Conservation (phyloP, 2,888 invertebrate species). For the Epiblema foenella region DNA sequence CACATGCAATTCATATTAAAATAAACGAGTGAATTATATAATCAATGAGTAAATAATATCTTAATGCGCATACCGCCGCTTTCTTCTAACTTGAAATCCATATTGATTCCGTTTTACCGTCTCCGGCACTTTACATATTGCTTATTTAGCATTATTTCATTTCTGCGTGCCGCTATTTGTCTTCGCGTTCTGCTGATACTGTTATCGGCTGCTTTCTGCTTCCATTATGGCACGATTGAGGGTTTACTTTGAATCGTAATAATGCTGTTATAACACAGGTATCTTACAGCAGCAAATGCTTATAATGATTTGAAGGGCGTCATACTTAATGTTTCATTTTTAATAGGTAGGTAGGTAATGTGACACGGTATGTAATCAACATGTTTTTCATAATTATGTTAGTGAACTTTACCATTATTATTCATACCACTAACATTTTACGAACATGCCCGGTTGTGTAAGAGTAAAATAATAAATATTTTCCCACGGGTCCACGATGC, state of each 20-base stretch:
- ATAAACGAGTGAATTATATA: background rate
- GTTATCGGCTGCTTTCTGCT: constrained; percentile 54
- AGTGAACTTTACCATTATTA: too few relatives aligned
- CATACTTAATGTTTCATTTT: too few relatives aligned
- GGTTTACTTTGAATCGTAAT: constrained; percentile 36
- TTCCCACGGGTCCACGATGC: too few relatives aligned
- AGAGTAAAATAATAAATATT: too few relatives aligned
- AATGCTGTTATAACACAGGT: constrained; percentile 8
- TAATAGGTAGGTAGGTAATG: too few relatives aligned
- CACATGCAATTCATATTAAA: background rate
- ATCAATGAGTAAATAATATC: background rate
- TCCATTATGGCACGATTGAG: constrained; percentile 44
- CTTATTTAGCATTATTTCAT: constrained; percentile 82
- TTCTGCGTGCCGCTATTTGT: constrained; percentile 71
- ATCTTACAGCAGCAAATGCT: too few relatives aligned
- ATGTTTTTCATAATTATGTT: too few relatives aligned
- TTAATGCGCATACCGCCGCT: background rate
- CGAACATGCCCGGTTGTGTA: too few relatives aligned
- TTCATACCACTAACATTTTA: too few relatives aligned
- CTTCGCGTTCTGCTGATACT: constrained; percentile 68
- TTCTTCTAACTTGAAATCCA: constrained; percentile 49
- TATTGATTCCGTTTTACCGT: constrained; percentile 72
- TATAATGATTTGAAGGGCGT: too few relatives aligned
- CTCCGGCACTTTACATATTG: constrained; percentile 80
- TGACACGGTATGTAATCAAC: too few relatives aligned